Conservation (phyloP, 2,797 vertebrate species). For the Siniperca obscura region DNA sequence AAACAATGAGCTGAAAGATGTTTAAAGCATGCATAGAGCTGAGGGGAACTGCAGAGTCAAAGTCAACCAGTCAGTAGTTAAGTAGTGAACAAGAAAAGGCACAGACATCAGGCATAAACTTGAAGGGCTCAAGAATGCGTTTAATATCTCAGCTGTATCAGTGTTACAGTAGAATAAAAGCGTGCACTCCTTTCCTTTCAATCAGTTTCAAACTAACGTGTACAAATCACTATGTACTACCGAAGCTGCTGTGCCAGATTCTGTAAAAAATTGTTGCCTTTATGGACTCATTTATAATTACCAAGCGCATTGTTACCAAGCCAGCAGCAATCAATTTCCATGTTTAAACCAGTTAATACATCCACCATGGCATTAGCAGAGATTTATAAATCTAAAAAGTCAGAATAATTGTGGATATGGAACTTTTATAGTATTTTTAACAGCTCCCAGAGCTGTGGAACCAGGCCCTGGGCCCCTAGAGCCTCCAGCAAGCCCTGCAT, state of each 20-base stretch:
- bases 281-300: slow-evolving; percentile 81
- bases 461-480: slow-evolving; percentile 61
- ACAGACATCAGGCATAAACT: background rate
- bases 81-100: background rate
- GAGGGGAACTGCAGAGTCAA: background rate
- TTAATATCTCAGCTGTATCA: slow-evolving; percentile 32
- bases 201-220: slow-evolving; percentile 69
- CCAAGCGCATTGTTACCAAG: slow-evolving; percentile 75
- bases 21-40: background rate
- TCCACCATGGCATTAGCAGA: slow-evolving; percentile 77
- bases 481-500: slow-evolving; percentile 57
- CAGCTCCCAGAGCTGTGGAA: slow-evolving; percentile 74
- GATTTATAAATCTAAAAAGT: slow-evolving; percentile 84
- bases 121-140: background rate
- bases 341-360: slow-evolving; percentile 80
- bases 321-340: slow-evolving; percentile 75
- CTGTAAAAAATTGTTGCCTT: slow-evolving; percentile 75
- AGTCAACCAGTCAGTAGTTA: background rate
- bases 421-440: slow-evolving; percentile 83
- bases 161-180: slow-evolving; percentile 29
- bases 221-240: slow-evolving; percentile 60
- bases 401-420: slow-evolving; percentile 82
- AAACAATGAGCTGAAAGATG: slow-evolving; percentile 9
- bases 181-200: slow-evolving; percentile 40
- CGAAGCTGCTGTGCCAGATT: slow-evolving; percentile 72